These are phyloP conservation scores for Lota lota DNA, from an alignment of 2,113 vertebrate genomes.

Conservation along the genomic window DNA sequence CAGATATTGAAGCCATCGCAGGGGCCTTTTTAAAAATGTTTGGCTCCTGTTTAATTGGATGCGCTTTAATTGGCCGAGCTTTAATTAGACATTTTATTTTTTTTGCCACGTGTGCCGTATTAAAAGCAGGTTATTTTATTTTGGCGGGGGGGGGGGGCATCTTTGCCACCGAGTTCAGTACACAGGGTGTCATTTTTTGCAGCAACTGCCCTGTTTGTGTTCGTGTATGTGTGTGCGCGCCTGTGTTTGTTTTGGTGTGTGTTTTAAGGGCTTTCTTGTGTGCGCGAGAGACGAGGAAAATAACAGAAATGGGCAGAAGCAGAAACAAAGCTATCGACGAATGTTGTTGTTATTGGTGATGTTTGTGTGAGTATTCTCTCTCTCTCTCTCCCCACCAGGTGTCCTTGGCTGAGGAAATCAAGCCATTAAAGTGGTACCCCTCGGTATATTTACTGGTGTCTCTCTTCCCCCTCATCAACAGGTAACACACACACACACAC, in stretches of 20 bases:
- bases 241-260: conserved; percentile 2
- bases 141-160: conserved; percentile 2
- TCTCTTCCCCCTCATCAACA: conserved; percentile 80
- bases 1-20: conserved; percentile 49
- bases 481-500: conserved; percentile 60
- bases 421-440: conserved; percentile 77
- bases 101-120: conserved; percentile 53
- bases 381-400: conserved; percentile 59
- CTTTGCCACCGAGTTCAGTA: conserved; percentile 47
- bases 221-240: conserved; percentile 17
- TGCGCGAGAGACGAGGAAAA: no score
- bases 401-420: conserved; percentile 74
- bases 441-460: conserved; percentile 77
- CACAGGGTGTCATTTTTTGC: neutral
- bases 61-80: no score
- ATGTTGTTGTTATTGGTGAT: no score
- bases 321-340: no score
- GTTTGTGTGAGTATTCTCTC: no score
- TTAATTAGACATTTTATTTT: conserved; percentile 22
- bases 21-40: conserved; percentile 39
- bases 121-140: conserved; percentile 69
- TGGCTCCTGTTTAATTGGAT: conserved; percentile 56
- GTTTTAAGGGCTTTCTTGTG: no score
- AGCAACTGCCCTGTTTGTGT: neutral
- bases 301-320: no score